Evolutionary conservation across 1,140 invertebrate genomes (phyloP), one percentile per base, ranked within the genome.

Genomic region (Drosophila nigrodunni): DNA sequence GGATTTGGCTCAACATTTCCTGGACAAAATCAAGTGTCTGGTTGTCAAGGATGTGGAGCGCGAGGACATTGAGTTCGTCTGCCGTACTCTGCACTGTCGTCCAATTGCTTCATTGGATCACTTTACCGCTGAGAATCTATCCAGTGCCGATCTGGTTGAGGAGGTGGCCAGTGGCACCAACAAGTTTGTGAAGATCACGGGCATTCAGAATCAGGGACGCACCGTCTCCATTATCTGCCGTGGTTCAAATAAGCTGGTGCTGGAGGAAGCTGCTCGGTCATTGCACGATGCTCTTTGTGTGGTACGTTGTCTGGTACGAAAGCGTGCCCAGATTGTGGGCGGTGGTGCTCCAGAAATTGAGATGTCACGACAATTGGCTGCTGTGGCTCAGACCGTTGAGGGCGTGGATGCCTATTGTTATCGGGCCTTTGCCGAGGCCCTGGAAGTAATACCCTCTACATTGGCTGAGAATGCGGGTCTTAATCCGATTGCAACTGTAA

Each of bases 401-500:
- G 99, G 98, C 54, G 96, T 98, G 47, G 97, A 99, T 92, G 97
- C 98, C 54, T 99, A 99, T 92, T 99, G 98, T 91, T 95, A 97
- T 72, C 95, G 96, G 75, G 98, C 97, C 1, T 99, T 97, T 94
- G 98, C 98, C 7, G 97, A 99, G 92, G 98, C 99, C 1, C 93
- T 99, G 21, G 98, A 99, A 94, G 96, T 99, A 3, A 97, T 99
- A 91, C 99, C 99, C 2, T 98, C 96, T 57, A 99, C 99, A 3
- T 94, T 99, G 59, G 98, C 99, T n/a, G 99, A 99, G 94, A 99
- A 99, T 93, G 98, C 99, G 25, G 99, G 99, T n/a, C 94, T 99
- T 2, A 99, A 99, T 93, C 97, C 99, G 0, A 99, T 99, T 92
- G 94, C 97, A 54, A 99, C 98, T 0, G 98, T 99, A 1, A 99